Base-by-base conservation (phyloP, 2,113 vertebrate genomes). In the Anguilla rostrata region DNA sequence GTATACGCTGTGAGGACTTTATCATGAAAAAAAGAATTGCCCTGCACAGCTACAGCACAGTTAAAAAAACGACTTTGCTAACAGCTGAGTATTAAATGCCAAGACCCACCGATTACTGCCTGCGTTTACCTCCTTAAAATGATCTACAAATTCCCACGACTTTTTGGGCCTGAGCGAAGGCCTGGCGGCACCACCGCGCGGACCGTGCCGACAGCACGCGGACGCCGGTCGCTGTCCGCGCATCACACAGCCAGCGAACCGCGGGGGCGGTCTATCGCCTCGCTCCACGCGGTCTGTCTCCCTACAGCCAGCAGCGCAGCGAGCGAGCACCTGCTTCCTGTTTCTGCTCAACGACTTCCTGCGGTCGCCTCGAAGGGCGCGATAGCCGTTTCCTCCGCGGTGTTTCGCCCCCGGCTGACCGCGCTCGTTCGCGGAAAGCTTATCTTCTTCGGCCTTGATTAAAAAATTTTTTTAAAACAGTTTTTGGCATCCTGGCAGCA, bases 11-110 rank as follows among this genome's bases (percentile, higher is more conserved):
- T 46, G 43, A 4, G 8, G 43, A 46, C 43, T 46, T 46, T 46
- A 46, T 46, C 5, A 8, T 46, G 43, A 46, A 46, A 46, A 34
- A 95, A 95, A 94, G 93, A 89, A 86, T 90, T 89, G 91, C 90
- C 90, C 79, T 90, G 91, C 87, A 89, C 91, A 89, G 89, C 83
- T n/a, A 90, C 92, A 92, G 94, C 91, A 88, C 91, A 91, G 81
- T 82, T 86, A 84, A 87, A 92, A 86, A 91, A 60, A 86, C 66
- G 93, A 92, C 92, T 94, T 92, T 57, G 90, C 93, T 94, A 94
- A 95, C 94, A 95, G 93, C 92, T 92, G 93, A 92, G 92, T 93
- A 92, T 92, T 94, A 95, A 96, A 95, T 95, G 95, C 93, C 91
- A 91, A 93, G 92, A 95, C 93, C 93, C 90, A 92, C 92, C 94